These are phyloP conservation scores for Apamea monoglypha DNA, from an alignment of 2,888 invertebrate genomes.

Conservation along the genomic window DNA sequence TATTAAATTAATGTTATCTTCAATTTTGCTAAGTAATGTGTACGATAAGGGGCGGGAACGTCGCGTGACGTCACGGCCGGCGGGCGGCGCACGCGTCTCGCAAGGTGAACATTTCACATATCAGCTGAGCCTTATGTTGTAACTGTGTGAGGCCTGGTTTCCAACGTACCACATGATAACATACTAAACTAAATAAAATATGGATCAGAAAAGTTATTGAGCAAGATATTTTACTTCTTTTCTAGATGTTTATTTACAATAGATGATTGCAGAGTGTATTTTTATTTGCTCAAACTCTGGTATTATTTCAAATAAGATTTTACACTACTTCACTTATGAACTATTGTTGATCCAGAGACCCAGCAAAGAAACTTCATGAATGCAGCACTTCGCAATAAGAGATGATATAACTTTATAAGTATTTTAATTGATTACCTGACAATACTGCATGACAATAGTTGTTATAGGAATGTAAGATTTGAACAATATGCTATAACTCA, in stretches of 20 bases:
- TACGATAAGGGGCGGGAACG: constrained; percentile 21
- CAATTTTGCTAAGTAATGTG: constrained; percentile 19
- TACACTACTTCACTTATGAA: not conserved
- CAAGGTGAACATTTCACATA: constrained; percentile 55
- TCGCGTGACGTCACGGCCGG: constrained; percentile 44
- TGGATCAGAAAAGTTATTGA: not conserved
- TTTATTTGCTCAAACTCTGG: not conserved
- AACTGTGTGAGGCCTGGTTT: constrained; percentile 17
- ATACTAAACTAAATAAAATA: constrained; percentile 25
- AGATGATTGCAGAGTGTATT: not conserved
- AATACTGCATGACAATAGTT: constrained; percentile 4
- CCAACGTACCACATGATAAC: constrained; percentile 9
- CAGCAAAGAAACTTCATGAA: constrained; percentile 1
- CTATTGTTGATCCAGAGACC: not conserved
- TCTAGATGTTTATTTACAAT: not conserved
- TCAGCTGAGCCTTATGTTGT: constrained; percentile 49
- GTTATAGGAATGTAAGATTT: not conserved
- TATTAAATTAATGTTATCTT: constrained; percentile 16
- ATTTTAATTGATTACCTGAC: not conserved
- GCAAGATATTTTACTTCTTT: not conserved
- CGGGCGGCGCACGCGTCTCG: constrained; percentile 43
- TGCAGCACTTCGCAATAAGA: not conserved
- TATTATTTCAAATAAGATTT: not conserved
- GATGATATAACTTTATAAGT: not conserved
- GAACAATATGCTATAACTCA: constrained; percentile 12